These are phyloP conservation scores for Enteromius radiatus DNA, from an alignment of 2,797 vertebrate genomes.

Conservation along the genomic window DNA sequence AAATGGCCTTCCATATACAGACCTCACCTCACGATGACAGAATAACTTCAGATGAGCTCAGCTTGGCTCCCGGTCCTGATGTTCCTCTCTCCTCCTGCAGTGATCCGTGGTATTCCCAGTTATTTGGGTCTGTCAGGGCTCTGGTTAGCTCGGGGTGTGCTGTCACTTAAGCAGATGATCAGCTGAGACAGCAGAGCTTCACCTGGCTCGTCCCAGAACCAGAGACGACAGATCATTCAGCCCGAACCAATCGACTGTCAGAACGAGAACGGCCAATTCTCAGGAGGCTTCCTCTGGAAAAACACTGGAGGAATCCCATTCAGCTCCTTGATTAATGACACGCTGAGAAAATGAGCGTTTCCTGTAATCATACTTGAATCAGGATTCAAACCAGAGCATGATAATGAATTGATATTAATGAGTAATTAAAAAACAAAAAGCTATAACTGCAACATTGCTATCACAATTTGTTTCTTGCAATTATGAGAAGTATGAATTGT, in stretches of 20 bases:
- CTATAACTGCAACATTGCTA: too few relatives aligned
- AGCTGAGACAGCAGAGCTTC: conserved; percentile 60
- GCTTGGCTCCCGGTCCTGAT: neutral
- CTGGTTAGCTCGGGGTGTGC: conserved; percentile 21
- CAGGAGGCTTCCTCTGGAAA: neutral
- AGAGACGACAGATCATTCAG: conserved; percentile 80
- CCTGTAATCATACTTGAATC: neutral
- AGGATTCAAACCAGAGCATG: neutral
- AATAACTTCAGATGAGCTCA: neutral
- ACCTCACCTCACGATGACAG: neutral
- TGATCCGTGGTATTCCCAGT: conserved; percentile 9
- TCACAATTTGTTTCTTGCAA: too few relatives aligned
- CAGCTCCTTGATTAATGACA: neutral
- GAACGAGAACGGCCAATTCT: conserved; percentile 8
- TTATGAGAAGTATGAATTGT: too few relatives aligned
- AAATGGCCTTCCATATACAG: neutral
- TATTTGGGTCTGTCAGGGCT: neutral
- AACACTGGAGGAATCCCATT: neutral
- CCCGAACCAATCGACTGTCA: conserved; percentile 74
- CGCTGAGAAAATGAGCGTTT: neutral
- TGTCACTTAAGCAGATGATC: conserved; percentile 39
- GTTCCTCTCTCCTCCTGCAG: neutral
- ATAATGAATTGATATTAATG: neutral
- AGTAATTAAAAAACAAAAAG: too few relatives aligned
- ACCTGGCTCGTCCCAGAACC: conserved; percentile 69